Evolutionary conservation across 2,797 vertebrate species (phyloP).

Genomic region (Chanos chanos): DNA sequence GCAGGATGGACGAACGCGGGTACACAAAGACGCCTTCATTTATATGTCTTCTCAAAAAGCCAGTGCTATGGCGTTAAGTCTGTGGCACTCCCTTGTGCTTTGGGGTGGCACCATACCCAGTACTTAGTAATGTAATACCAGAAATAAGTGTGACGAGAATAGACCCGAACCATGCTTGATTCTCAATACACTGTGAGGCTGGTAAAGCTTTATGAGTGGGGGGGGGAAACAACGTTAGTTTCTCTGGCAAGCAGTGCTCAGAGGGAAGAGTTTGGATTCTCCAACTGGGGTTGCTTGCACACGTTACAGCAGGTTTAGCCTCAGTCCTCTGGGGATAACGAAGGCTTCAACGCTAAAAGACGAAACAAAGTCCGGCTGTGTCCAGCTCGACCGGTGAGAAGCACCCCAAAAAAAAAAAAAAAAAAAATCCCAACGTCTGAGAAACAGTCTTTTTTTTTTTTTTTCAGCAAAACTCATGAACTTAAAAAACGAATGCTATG

Average conservation of each 20-base stretch:
- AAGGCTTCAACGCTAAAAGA: constrained; percentile 46
- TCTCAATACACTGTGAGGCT: constrained; percentile 32
- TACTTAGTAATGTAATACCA: constrained; percentile 35
- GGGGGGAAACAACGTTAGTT: constrained; percentile 3
- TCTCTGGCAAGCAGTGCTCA: constrained; percentile 2
- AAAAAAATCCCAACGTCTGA: constrained; percentile 11
- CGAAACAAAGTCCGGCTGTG: constrained; percentile 19
- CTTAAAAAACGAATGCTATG: constrained; percentile 28
- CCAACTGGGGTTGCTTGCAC: constrained; percentile 11
- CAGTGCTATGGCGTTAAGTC: constrained; percentile 24
- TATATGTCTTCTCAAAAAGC: constrained; percentile 33
- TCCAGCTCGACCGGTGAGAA: constrained; percentile 33
- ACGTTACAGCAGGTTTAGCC: constrained; percentile 29
- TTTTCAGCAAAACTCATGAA: neutral
- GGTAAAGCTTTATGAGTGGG: constrained; percentile 40
- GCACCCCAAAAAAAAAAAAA: constrained; percentile 18
- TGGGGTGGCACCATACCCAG: constrained; percentile 25
- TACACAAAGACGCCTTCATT: constrained; percentile 48
- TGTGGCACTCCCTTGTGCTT: constrained; percentile 26
- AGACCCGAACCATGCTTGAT: constrained; percentile 40
- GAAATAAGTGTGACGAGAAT: constrained; percentile 25
- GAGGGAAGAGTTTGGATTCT: constrained; percentile 1
- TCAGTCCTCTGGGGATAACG: constrained; percentile 27
- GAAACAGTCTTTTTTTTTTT: constrained; percentile 10
- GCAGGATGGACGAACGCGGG: constrained; percentile 28